phyloP scores from a whole-genome alignment of 2,888 invertebrate species.

The Helleia helle region DNA sequence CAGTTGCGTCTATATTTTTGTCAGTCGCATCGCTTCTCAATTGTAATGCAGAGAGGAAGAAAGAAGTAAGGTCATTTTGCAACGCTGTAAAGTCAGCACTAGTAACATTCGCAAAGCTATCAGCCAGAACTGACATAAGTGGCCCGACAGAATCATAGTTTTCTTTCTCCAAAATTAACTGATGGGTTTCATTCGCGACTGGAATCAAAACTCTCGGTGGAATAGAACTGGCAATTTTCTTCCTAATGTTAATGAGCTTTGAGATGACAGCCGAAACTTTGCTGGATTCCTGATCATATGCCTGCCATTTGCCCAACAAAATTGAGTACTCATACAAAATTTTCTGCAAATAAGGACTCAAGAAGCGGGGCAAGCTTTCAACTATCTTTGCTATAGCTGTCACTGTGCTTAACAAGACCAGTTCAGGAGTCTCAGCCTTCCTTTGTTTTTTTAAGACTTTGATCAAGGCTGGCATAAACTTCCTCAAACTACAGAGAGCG shows the following conservation, averaged over 20 bases:
- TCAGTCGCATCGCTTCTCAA: conserved; percentile 74
- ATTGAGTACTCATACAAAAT: conserved; percentile 78
- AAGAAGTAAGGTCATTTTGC: conserved; percentile 79
- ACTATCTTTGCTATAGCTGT: conserved; percentile 88
- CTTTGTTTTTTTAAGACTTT: conserved; percentile 77
- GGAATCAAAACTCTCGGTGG: conserved; percentile 86
- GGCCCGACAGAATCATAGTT: conserved; percentile 77
- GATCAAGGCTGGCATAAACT: conserved; percentile 84
- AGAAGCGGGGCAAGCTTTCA: conserved; percentile 85
- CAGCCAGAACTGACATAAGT: conserved; percentile 83
- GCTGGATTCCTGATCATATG: conserved; percentile 55
- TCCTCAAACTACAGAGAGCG: conserved; percentile 81
- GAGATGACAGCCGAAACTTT: conserved; percentile 69
- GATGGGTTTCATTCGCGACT: conserved; percentile 78
- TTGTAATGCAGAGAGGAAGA: conserved; percentile 83
- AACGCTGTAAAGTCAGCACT: conserved; percentile 77
- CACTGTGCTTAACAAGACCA: conserved; percentile 81
- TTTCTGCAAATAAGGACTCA: conserved; percentile 88
- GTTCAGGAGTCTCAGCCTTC: conserved; percentile 72
- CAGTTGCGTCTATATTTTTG: conserved; percentile 35
- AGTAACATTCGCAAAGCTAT: conserved; percentile 78
- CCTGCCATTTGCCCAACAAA: conserved; percentile 69
- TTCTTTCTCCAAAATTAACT: conserved; percentile 72
- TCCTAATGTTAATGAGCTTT: conserved; percentile 76
- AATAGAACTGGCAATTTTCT: conserved; percentile 79